Evolutionary conservation across 2,113 vertebrate genomes (phyloP).

Genomic region (Lycocorax pyrrhopterus): DNA sequence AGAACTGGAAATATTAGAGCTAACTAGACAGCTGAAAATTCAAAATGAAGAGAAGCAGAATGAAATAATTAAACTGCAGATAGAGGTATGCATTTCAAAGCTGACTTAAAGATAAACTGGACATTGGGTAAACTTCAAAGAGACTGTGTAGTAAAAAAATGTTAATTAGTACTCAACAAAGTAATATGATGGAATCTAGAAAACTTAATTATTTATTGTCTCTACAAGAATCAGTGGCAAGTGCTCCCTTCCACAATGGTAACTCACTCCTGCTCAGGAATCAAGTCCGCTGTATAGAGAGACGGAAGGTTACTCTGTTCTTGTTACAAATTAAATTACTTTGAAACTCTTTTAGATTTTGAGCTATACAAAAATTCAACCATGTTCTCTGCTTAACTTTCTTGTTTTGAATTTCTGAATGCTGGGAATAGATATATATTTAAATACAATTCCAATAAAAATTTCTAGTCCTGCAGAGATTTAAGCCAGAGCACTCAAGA

Average conservation of each 20-base stretch:
- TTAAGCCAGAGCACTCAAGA: background rate
- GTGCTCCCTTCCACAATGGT: background rate
- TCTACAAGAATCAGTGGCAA: background rate
- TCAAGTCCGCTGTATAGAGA: background rate
- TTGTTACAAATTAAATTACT: background rate
- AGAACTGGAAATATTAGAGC: slow-evolving; percentile 76
- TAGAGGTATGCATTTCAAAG: slow-evolving; percentile 80
- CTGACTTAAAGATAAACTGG: background rate
- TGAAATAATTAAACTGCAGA: slow-evolving; percentile 87
- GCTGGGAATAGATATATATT: background rate
- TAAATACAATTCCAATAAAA: background rate
- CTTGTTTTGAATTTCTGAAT: background rate
- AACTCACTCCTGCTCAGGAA: background rate
- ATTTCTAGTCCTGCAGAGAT: background rate
- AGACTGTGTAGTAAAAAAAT: background rate
- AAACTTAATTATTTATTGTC: background rate
- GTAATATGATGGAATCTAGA: background rate
- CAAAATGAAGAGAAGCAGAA: slow-evolving; percentile 87
- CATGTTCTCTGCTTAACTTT: background rate
- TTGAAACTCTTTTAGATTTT: background rate
- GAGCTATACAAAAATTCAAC: background rate
- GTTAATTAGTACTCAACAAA: background rate
- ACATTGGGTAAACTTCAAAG: background rate
- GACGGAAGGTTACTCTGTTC: background rate
- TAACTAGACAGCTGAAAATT: slow-evolving; percentile 79